Base-by-base conservation (phyloP, 2,113 vertebrate species). In the Euleptes europaea region DNA sequence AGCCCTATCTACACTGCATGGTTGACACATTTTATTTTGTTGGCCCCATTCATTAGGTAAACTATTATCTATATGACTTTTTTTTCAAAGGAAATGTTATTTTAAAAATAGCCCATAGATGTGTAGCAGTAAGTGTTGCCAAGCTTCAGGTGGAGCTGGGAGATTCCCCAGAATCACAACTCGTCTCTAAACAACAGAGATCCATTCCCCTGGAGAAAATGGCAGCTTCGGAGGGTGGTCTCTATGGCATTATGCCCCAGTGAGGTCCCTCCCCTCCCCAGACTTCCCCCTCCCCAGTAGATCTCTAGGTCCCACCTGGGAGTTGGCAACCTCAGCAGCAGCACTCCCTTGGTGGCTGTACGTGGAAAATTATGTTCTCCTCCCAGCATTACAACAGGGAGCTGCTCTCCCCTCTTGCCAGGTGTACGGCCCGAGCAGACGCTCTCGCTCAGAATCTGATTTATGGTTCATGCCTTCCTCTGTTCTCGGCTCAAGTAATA, bases 401-500 rank as follows among this genome's bases (percentile, higher is more conserved):
- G 84, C 91, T 90, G 92, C 81, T 60, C 51, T 67, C 60, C 88
- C 80, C 71, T 84, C 63, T 81, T 0, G 0, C 86, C 84, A 42
- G 80, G 87, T 2, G 26, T 80, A 60, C 21, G 57, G 63, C 88
- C 0, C 0, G 78, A 79, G 88, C 88, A 84, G 88, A 91, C 63
- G 84, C 72, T 91, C 76, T 82, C 79, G 80, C 88, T 92, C 79
- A 51, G 60, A 44, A 83, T n/a, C 82, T 94, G 93, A 94, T 94
- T 94, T 93, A 94, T 90, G 88, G 74, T 92, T 73, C 5, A 0
- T 69, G 87, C 84, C 85, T 85, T 87, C 81, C 85, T 88, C 86
- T 12, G 33, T 86, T 86, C 82, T 80, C 85, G 21, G 76, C 89
- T 84, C 91, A 92, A 90, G 91, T 89, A 89, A 92, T 70, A 87